Conservation (phyloP, 2,113 vertebrate genomes). For the Varanus komodoensis region DNA sequence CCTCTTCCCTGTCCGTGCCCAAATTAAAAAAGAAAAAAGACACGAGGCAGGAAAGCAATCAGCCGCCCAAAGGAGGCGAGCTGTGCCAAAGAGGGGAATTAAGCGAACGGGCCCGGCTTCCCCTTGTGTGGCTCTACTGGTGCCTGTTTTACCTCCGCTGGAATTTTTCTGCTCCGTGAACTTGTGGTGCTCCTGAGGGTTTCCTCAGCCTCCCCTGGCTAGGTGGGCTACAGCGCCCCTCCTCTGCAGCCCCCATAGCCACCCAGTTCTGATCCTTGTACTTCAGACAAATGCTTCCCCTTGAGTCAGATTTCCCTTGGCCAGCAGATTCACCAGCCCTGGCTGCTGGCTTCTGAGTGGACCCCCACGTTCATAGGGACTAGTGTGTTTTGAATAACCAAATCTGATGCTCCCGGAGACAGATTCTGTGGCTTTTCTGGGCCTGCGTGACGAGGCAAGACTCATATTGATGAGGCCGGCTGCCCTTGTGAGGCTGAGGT, state of each 20-base stretch:
- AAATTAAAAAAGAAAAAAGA: neutral
- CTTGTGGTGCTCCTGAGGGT: too few relatives aligned
- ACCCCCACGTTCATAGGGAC: neutral
- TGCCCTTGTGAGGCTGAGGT: neutral
- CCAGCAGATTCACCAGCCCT: neutral
- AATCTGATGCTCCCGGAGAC: neutral
- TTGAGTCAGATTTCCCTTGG: neutral
- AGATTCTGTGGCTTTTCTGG: neutral
- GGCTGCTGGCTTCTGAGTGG: too few relatives aligned
- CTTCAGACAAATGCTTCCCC: neutral
- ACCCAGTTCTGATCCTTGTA: too few relatives aligned
- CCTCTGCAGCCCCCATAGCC: too few relatives aligned
- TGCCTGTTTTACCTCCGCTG: too few relatives aligned
- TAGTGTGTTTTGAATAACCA: neutral
- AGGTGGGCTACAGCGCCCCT: neutral
- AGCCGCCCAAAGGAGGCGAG: too few relatives aligned
- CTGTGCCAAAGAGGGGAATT: neutral
- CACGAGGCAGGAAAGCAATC: neutral
- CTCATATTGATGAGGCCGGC: neutral
- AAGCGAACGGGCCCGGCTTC: neutral
- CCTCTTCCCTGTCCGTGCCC: too few relatives aligned
- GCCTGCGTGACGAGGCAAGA: neutral
- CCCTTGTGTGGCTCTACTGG: too few relatives aligned
- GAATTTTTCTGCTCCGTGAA: too few relatives aligned
- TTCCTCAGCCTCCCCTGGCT: too few relatives aligned